A percentile compares a stretch with the other conserved stretches of the same genome.
These are phyloP conservation scores for Smutsia temminckii DNA, from an alignment of 2,797 vertebrate genomes.

Conservation along the genomic window DNA sequence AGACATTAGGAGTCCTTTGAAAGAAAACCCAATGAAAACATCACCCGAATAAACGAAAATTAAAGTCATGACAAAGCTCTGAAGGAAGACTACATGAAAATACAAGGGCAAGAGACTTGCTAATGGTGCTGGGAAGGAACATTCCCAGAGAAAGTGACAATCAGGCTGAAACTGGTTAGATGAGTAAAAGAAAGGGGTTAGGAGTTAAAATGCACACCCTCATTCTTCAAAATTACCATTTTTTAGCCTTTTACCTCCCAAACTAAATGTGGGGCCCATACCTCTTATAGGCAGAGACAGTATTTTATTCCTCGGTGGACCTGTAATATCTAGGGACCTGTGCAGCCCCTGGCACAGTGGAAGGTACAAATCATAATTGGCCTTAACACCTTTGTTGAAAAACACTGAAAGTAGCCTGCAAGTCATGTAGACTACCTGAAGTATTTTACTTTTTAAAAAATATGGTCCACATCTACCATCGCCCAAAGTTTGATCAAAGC, in stretches of 20 bases:
- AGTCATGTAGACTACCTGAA: not conserved
- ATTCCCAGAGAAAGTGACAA: not conserved
- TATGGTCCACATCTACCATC: not conserved
- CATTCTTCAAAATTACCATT: not conserved
- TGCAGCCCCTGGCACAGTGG: not conserved
- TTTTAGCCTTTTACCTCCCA: not conserved
- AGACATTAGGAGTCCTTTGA: not conserved
- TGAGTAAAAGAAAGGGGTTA: too few species aligned
- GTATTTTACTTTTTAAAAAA: not conserved
- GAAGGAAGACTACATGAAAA: not conserved
- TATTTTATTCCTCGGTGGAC: not conserved
- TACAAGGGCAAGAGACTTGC: not conserved
- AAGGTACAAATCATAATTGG: not conserved
- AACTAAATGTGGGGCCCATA: not conserved
- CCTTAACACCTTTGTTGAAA: not conserved
- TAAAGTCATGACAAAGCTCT: not conserved
- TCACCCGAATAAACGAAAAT: not conserved
- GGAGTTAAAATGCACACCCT: not conserved
- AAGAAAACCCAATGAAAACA: not conserved
- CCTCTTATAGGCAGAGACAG: not conserved
- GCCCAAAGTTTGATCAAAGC: not conserved
- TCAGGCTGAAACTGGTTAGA: not conserved
- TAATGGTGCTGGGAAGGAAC: rapidly evolving
- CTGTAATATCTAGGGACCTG: not conserved
- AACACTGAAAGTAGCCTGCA: not conserved